These are phyloP conservation scores for Turnix velox DNA, from an alignment of 2,113 vertebrate genomes.

Conservation along the genomic window DNA sequence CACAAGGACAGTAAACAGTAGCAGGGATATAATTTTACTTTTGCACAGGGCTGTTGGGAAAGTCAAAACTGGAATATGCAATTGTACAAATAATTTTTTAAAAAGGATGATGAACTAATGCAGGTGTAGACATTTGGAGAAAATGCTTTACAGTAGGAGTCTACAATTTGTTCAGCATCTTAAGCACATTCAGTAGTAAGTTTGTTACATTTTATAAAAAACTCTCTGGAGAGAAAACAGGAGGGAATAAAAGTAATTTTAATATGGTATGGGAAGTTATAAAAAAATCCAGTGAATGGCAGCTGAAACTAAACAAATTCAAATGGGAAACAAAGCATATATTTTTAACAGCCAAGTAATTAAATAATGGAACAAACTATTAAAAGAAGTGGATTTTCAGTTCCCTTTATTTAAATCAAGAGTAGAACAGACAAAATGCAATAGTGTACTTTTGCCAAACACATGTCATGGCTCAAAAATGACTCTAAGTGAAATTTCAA, in stretches of 20 bases:
- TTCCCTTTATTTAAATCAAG: neutral
- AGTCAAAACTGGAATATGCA: neutral
- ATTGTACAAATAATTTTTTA: neutral
- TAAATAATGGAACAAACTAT: neutral
- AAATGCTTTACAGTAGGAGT: neutral
- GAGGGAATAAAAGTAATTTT: neutral
- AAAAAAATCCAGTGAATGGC: neutral
- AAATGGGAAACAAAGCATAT: neutral
- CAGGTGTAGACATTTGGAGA: neutral
- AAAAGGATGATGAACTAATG: neutral
- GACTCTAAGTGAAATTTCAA: neutral
- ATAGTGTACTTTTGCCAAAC: neutral
- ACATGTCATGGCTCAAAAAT: accelerated
- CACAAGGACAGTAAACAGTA: neutral
- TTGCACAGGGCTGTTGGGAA: neutral
- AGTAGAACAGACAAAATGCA: neutral
- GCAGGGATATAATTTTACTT: neutral
- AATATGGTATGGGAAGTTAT: neutral
- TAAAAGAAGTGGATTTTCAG: neutral
- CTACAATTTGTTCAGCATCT: neutral
- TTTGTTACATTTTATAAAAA: neutral
- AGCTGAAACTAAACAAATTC: neutral
- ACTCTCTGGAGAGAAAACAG: neutral
- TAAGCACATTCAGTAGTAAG: neutral
- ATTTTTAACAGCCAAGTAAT: neutral